Percentiles rank a stretch among this genome's conserved stretches.
Evolutionary conservation across 2,113 vertebrate genomes (phyloP).

Genomic region (Trochalopteron elliotii): DNA sequence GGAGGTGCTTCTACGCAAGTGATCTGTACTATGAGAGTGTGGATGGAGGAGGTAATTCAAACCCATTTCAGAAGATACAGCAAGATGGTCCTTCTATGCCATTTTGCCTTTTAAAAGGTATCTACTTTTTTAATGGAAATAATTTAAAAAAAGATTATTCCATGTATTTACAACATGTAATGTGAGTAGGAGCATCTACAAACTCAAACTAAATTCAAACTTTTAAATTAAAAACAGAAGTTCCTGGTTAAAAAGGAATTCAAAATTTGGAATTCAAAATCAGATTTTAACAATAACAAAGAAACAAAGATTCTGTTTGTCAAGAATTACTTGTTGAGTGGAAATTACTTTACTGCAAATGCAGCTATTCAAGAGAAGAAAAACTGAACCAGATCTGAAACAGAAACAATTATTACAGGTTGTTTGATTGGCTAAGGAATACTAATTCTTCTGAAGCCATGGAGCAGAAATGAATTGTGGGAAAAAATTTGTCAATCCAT

Average conservation of each 20-base stretch:
- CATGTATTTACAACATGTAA: background rate
- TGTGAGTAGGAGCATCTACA: background rate
- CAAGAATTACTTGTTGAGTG: background rate
- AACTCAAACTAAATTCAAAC: background rate
- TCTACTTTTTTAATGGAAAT: background rate
- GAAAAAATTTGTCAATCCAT: background rate
- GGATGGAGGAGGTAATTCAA: background rate
- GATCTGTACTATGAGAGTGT: background rate
- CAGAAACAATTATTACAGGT: background rate
- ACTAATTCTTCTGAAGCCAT: background rate
- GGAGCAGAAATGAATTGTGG: slow-evolving; percentile 19
- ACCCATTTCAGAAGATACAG: background rate
- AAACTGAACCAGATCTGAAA: background rate
- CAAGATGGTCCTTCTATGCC: background rate
- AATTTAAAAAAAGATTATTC: background rate
- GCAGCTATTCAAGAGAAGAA: background rate
- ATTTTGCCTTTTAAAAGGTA: background rate
- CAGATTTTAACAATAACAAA: background rate
- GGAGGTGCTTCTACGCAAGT: background rate
- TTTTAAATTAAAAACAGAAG: background rate
- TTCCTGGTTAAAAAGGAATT: background rate
- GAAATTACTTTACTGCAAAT: background rate
- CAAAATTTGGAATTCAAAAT: background rate
- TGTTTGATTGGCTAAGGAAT: background rate
- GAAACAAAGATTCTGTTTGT: background rate